Evolutionary conservation across 2,888 invertebrate genomes (phyloP).

Genomic region (Opisthograptis luteolata): DNA sequence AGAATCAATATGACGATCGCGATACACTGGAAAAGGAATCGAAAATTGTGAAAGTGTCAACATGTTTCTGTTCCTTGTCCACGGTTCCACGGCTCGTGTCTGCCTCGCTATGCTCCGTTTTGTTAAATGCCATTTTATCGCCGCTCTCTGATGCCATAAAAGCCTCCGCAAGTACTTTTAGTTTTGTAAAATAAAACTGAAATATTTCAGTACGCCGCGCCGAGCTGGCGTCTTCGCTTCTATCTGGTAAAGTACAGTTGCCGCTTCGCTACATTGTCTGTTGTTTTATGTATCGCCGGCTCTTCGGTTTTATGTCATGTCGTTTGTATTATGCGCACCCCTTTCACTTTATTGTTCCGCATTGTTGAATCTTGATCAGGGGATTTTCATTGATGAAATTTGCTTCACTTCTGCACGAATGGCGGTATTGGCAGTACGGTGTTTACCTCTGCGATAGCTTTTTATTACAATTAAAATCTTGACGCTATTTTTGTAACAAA

Average conservation of each 20-base stretch:
- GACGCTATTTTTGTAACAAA: neutral
- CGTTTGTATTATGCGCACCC: slow-evolving; percentile 58
- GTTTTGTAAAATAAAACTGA: slow-evolving; percentile 68
- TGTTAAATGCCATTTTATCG: slow-evolving; percentile 66
- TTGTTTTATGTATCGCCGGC: slow-evolving; percentile 65
- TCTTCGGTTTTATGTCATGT: slow-evolving; percentile 59
- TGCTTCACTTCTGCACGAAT: slow-evolving; percentile 26
- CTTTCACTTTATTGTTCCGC: slow-evolving; percentile 56
- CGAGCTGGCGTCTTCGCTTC: slow-evolving; percentile 46
- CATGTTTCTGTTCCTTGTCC: slow-evolving; percentile 48
- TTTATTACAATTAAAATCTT: neutral
- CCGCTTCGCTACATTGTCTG: slow-evolving; percentile 60
- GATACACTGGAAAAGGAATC: slow-evolving; percentile 49
- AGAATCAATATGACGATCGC: slow-evolving; percentile 52
- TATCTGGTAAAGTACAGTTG: slow-evolving; percentile 58
- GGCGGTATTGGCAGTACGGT: slow-evolving; percentile 4
- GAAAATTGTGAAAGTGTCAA: slow-evolving; percentile 51
- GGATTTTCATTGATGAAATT: slow-evolving; percentile 43
- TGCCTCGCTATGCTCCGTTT: slow-evolving; percentile 49
- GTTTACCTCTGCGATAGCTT: slow-evolving; percentile 1
- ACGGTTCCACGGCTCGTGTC: slow-evolving; percentile 40
- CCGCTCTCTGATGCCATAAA: slow-evolving; percentile 56
- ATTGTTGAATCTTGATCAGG: slow-evolving; percentile 56
- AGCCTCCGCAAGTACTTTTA: slow-evolving; percentile 55
- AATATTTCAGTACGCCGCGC: slow-evolving; percentile 53